Evolutionary conservation across 2,888 invertebrate species (phyloP).

Genomic region (Stratiomys singularior): DNA sequence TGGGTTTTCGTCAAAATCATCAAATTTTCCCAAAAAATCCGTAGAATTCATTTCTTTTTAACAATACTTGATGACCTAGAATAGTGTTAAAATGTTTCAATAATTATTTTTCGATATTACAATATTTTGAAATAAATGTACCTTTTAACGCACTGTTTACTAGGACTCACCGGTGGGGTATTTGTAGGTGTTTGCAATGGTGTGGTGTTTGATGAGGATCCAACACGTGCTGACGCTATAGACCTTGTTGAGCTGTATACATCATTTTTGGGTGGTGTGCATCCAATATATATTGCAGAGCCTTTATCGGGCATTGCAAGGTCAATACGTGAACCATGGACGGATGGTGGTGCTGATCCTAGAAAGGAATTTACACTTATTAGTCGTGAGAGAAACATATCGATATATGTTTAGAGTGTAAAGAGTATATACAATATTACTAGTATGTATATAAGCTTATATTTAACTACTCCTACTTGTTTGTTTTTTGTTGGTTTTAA

Average conservation of each 20-base stretch:
- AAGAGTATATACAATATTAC: no score
- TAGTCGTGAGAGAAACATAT: no score
- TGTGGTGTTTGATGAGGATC: conserved; percentile 74
- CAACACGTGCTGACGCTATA: conserved; percentile 68
- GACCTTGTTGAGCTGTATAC: conserved; percentile 57
- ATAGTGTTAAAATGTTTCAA: not conserved
- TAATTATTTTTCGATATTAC: not conserved
- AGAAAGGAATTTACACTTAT: conserved; percentile 8
- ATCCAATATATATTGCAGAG: conserved; percentile 72
- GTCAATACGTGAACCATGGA: conserved; percentile 78
- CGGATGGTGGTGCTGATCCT: conserved; percentile 79
- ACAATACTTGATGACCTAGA: conserved; percentile 38
- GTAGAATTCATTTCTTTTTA: conserved; percentile 37
- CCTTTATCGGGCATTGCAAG: conserved; percentile 71
- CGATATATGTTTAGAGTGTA: no score
- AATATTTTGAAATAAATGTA: conserved; percentile 48
- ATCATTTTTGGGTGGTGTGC: conserved; percentile 61
- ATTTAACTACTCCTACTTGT: no score
- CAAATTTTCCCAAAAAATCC: not conserved
- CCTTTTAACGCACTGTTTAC: conserved; percentile 70
- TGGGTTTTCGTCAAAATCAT: not conserved
- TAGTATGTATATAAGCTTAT: no score
- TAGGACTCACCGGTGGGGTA: conserved; percentile 81
- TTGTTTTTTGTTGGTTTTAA: no score
- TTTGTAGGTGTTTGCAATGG: conserved; percentile 79